Conservation (phyloP, 2,888 invertebrate genomes). For the Girardia tigrina region DNA sequence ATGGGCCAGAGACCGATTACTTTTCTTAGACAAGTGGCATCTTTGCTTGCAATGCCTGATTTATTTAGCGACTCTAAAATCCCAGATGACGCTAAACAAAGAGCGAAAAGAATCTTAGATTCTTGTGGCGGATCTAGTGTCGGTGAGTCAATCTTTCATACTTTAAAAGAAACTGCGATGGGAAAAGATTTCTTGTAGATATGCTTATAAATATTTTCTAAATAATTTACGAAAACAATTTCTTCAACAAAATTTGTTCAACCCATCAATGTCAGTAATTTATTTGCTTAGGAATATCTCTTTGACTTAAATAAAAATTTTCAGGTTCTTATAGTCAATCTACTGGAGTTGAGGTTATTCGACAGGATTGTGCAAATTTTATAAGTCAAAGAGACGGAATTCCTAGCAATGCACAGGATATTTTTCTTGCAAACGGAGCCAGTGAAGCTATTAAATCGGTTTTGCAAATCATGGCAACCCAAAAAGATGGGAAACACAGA, state of each 20-base stretch:
- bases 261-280: too few species aligned
- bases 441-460: too few species aligned
- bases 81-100: constrained; percentile 69
- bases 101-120: constrained; percentile 58
- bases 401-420: constrained; percentile 62
- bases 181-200: too few species aligned
- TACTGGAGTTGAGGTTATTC: constrained; percentile 72
- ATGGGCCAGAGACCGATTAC: constrained; percentile 88
- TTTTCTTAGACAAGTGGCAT: constrained; percentile 70
- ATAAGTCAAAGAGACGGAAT: constrained; percentile 66
- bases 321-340: constrained; percentile 77
- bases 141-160: too few species aligned
- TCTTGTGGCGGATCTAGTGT: constrained; percentile 67
- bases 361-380: constrained; percentile 72
- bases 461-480: too few species aligned
- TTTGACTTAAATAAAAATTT: too few species aligned
- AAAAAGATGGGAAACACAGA: too few species aligned
- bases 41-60: neutral
- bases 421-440: constrained; percentile 74
- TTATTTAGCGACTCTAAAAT: constrained; percentile 61
- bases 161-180: too few species aligned
- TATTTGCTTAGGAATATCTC: too few species aligned
- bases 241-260: too few species aligned
- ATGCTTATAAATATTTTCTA: too few species aligned
- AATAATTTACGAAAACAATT: too few species aligned